phyloP scores from a whole-genome alignment of 2,888 invertebrate genomes.

The Pachymerium ferrugineum region DNA sequence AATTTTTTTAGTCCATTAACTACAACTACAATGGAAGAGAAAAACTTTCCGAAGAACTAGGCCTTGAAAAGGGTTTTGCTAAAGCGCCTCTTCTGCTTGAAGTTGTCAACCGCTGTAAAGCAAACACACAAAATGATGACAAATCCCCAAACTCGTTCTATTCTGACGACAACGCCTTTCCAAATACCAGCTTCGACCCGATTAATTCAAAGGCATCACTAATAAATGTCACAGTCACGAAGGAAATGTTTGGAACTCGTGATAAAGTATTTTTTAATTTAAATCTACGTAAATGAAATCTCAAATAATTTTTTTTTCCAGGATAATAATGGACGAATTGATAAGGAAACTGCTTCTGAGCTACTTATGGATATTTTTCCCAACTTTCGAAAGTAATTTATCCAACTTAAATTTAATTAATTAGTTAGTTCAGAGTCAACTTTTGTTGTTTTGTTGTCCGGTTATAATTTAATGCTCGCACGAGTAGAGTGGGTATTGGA shows the following conservation, averaged over 20 bases:
- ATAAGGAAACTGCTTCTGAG: not conserved
- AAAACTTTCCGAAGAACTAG: not conserved
- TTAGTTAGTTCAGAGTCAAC: not conserved
- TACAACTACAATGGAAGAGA: slow-evolving; percentile 20
- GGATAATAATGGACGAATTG: not conserved
- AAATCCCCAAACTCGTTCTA: too few species aligned
- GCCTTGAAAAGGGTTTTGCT: not conserved
- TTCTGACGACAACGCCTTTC: too few species aligned
- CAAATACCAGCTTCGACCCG: too few species aligned
- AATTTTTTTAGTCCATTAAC: not conserved
- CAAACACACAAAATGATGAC: too few species aligned
- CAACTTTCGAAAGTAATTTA: not conserved
- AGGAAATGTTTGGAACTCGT: not conserved
- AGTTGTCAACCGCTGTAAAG: not conserved
- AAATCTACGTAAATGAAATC: too few species aligned
- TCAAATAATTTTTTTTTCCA: too few species aligned
- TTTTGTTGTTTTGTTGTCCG: not conserved
- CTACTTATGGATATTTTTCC: slow-evolving; percentile 3
- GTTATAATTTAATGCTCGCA: too few species aligned
- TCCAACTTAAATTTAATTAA: not conserved
- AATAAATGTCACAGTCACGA: not conserved
- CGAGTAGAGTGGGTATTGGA: too few species aligned
- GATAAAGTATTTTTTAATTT: not conserved
- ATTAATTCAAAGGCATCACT: too few species aligned
- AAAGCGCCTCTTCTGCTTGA: not conserved